These are phyloP conservation scores for Microcebus tavaratra DNA, from an alignment of 2,113 vertebrate genomes.

Conservation along the genomic window DNA sequence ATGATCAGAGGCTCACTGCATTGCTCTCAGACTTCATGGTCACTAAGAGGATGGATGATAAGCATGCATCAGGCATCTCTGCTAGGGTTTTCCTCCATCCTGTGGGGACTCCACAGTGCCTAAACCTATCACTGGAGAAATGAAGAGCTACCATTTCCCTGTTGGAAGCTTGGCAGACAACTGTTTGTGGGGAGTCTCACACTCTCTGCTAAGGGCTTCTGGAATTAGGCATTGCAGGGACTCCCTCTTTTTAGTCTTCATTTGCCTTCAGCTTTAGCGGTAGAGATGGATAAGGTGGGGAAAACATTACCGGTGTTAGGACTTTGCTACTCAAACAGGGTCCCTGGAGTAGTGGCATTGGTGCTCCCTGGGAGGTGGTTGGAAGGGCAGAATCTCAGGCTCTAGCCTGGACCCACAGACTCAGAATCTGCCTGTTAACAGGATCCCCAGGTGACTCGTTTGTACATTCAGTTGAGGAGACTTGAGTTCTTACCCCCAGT, in stretches of 20 bases:
- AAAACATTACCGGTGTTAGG: too few relatives aligned
- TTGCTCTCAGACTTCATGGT: background rate
- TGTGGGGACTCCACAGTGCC: background rate
- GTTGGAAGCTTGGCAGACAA: background rate
- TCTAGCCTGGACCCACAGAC: background rate
- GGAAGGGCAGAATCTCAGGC: background rate
- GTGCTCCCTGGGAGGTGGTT: background rate
- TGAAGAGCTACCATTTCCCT: background rate
- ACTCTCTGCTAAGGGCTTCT: background rate
- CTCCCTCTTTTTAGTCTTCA: background rate
- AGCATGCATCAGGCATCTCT: background rate
- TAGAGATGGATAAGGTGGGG: background rate
- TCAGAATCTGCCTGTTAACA: background rate
- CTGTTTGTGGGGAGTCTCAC: background rate
- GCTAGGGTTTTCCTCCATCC: background rate
- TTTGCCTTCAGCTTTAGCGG: background rate
- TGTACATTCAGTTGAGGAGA: background rate
- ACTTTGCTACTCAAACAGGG: background rate
- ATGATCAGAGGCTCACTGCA: conserved; percentile 15
- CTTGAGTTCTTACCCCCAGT: background rate
- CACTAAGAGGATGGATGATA: background rate
- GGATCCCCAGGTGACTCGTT: background rate
- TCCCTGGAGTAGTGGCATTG: background rate
- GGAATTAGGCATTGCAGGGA: background rate
- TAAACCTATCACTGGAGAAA: background rate